phyloP scores from a whole-genome alignment of 2,113 vertebrate genomes.

The Datnioides undecimradiatus region DNA sequence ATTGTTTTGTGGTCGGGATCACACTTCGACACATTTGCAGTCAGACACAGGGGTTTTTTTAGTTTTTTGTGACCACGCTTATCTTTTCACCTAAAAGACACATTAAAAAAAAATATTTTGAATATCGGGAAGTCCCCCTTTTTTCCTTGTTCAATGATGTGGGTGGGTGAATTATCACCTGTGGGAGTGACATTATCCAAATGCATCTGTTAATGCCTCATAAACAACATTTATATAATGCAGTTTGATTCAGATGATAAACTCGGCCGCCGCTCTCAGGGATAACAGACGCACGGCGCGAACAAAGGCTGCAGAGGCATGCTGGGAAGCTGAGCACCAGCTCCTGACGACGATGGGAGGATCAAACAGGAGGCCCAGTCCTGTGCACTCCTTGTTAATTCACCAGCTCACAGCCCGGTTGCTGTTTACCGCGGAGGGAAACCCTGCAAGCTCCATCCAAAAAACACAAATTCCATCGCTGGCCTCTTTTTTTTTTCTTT shows the following conservation, averaged over 20 bases:
- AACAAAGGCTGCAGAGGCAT: conserved; percentile 17
- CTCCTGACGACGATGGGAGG: conserved; percentile 53
- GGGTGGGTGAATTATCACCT: conserved; percentile 15
- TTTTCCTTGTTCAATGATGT: conserved; percentile 10
- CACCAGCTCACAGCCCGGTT: conserved; percentile 80
- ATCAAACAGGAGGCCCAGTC: conserved; percentile 56
- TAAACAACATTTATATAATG: neutral
- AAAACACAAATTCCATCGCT: conserved; percentile 84
- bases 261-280: neutral
- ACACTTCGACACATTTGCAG: conserved; percentile 35
- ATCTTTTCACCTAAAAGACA: conserved; percentile 22
- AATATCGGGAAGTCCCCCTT: conserved; percentile 56
- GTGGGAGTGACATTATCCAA: neutral
- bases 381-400: conserved; percentile 68
- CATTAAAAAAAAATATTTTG: conserved; percentile 16
- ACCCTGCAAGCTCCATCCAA: conserved; percentile 83
- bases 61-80: conserved; percentile 61
- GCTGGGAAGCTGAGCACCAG: conserved; percentile 22
- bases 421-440: conserved; percentile 91
- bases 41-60: conserved; percentile 62
- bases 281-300: conserved; percentile 21
- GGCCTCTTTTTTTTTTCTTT: conserved; percentile 73
- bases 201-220: neutral
- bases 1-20: conserved; percentile 49
- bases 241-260: neutral